A percentile compares a stretch with the other conserved stretches of the same genome.
Conservation (phyloP, 2,888 invertebrate genomes). For the Ophion obscuratus region DNA sequence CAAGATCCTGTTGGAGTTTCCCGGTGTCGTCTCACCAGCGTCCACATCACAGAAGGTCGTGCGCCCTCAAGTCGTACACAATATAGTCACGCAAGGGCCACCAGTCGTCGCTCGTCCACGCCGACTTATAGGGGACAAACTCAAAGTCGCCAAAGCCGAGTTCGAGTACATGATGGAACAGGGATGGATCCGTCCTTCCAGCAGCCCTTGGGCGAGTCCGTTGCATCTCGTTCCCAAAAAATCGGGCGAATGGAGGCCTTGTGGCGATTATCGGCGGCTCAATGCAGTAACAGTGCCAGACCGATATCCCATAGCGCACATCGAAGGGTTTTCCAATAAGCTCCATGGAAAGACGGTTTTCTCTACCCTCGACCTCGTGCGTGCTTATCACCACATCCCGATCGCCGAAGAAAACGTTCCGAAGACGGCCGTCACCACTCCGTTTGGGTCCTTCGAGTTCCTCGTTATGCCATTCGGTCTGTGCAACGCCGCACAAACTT, state of each 20-base stretch:
- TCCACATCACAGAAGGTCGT: too few species aligned
- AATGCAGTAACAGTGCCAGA: slow-evolving; percentile 67
- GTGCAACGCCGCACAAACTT: slow-evolving; percentile 69
- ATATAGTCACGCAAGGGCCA: too few species aligned
- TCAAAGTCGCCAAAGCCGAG: too few species aligned
- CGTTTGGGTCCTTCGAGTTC: slow-evolving; percentile 54
- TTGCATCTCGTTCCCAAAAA: slow-evolving; percentile 55
- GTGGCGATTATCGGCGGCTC: slow-evolving; percentile 48
- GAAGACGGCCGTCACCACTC: slow-evolving; percentile 55
- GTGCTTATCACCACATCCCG: slow-evolving; percentile 58
- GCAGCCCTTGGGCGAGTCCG: slow-evolving; percentile 70
- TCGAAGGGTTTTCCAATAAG: slow-evolving; percentile 69
- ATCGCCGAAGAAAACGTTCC: slow-evolving; percentile 35
- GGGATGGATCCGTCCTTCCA: slow-evolving; percentile 70
- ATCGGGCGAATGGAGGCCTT: not conserved
- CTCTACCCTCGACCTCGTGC: slow-evolving; percentile 51
- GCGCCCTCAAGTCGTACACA: too few species aligned
- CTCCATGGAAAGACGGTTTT: slow-evolving; percentile 53
- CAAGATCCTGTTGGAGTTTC: not conserved
- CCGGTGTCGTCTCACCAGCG: too few species aligned
- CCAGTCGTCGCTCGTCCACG: too few species aligned
- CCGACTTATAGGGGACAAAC: too few species aligned
- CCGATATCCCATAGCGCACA: slow-evolving; percentile 72
- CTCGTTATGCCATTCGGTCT: slow-evolving; percentile 67
- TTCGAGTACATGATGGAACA: slow-evolving; percentile 54